Percentiles rank a stretch among this genome's conserved stretches.
phyloP scores from a whole-genome alignment of 2,113 vertebrate species.

The Cryptotis parvus region DNA sequence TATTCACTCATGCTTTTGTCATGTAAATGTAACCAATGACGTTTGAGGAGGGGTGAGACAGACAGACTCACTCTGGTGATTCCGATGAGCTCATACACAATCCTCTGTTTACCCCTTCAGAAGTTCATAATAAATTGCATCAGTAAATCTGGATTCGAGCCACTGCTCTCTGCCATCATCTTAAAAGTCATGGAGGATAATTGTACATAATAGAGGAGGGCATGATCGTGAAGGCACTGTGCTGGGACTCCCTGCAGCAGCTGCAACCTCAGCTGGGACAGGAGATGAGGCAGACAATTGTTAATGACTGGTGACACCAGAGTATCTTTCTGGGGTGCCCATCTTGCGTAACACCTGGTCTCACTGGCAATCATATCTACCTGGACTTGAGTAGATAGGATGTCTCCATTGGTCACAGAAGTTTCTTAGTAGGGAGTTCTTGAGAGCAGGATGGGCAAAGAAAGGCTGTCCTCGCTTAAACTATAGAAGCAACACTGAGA shows the following conservation, averaged over 20 bases:
- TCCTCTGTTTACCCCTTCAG: slow-evolving; percentile 61
- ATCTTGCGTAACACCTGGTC: not conserved
- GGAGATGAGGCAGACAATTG: not conserved
- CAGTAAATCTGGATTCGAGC: slow-evolving; percentile 67
- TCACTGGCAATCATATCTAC: not conserved
- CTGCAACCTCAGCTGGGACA: slow-evolving; percentile 51
- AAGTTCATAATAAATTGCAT: slow-evolving; percentile 64
- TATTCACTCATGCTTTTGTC: slow-evolving; percentile 22
- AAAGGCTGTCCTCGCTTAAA: not conserved
- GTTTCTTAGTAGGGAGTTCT: not conserved
- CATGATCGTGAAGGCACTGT: not conserved
- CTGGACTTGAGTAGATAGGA: not conserved
- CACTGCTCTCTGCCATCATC: slow-evolving; percentile 48
- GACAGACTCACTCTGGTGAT: not conserved
- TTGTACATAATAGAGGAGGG: slow-evolving; percentile 21
- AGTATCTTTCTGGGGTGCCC: not conserved
- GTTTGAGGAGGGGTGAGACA: not conserved
- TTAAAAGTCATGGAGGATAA: slow-evolving; percentile 54
- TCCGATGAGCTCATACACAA: slow-evolving; percentile 41
- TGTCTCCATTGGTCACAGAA: not conserved
- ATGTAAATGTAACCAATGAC: slow-evolving; percentile 32
- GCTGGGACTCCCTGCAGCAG: slow-evolving; percentile 54
- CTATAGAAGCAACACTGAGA: not conserved
- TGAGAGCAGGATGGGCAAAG: not conserved
- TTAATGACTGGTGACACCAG: not conserved